phyloP scores from a whole-genome alignment of 2,113 vertebrate species.

The Otus sunia region DNA sequence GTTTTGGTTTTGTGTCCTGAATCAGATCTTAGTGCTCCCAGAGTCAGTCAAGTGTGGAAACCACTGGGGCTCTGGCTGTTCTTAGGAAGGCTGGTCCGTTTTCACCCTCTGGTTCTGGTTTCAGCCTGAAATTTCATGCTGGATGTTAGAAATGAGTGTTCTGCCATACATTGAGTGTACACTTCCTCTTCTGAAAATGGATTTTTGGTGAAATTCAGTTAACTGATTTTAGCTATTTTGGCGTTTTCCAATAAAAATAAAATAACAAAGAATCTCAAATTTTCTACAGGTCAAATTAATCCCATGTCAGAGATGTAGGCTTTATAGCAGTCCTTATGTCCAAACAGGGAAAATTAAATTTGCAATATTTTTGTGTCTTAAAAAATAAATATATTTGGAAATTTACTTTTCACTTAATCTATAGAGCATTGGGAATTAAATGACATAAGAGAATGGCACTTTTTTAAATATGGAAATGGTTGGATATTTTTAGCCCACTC shows the following conservation, averaged over 20 bases:
- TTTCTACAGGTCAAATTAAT: neutral
- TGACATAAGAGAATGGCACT: neutral
- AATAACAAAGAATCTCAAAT: neutral
- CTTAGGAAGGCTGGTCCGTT: neutral
- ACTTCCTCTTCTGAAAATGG: neutral
- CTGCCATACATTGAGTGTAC: neutral
- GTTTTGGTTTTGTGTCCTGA: neutral
- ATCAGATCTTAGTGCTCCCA: neutral
- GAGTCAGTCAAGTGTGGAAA: neutral
- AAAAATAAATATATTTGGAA: neutral
- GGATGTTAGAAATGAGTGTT: neutral
- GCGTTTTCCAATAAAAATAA: neutral
- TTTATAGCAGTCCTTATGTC: neutral
- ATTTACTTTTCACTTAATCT: neutral
- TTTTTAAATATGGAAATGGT: neutral
- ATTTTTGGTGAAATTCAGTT: neutral
- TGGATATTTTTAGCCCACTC: neutral
- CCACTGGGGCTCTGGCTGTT: neutral
- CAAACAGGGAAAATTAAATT: neutral
- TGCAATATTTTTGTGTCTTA: neutral
- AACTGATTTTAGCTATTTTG: neutral
- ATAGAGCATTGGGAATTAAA: neutral
- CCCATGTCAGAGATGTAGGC: rapidly evolving
- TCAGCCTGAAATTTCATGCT: neutral
- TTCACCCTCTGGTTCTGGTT: neutral